These are phyloP conservation scores for Apodemia zela DNA, from an alignment of 2,888 invertebrate species.

Conservation along the genomic window DNA sequence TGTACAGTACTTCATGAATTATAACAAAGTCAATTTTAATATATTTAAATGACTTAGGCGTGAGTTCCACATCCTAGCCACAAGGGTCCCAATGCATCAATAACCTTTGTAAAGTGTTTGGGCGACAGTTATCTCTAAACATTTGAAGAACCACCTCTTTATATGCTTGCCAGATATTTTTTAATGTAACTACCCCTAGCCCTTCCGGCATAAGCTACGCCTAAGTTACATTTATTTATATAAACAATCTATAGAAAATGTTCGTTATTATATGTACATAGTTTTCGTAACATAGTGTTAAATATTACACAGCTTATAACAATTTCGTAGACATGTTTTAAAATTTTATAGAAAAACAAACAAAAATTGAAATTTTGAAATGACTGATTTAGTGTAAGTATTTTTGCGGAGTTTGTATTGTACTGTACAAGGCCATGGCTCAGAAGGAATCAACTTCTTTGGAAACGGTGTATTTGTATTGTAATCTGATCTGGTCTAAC, in stretches of 20 bases:
- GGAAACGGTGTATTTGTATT: conserved; percentile 39
- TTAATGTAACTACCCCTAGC: neutral
- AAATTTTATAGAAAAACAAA: neutral
- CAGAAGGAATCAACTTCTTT: neutral
- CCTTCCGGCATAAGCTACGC: no score
- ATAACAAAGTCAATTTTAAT: neutral
- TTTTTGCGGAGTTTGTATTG: neutral
- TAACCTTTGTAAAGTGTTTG: neutral
- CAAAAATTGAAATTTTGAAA: neutral
- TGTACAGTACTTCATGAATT: neutral
- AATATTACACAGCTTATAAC: neutral
- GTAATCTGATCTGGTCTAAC: conserved; percentile 58
- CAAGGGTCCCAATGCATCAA: neutral
- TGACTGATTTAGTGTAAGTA: conserved; percentile 4
- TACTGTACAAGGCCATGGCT: conserved; percentile 9
- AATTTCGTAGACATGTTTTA: neutral
- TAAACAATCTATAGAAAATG: neutral
- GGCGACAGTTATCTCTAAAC: neutral
- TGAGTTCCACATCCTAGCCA: neutral
- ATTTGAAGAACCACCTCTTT: no score
- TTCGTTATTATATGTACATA: no score
- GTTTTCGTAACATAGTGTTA: neutral
- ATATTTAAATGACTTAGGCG: neutral
- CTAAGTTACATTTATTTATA: neutral
- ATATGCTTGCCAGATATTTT: no score